Percentiles rank a stretch among this genome's conserved stretches.
Conservation (phyloP, 2,113 vertebrate genomes). For the Heptranchias perlo region DNA sequence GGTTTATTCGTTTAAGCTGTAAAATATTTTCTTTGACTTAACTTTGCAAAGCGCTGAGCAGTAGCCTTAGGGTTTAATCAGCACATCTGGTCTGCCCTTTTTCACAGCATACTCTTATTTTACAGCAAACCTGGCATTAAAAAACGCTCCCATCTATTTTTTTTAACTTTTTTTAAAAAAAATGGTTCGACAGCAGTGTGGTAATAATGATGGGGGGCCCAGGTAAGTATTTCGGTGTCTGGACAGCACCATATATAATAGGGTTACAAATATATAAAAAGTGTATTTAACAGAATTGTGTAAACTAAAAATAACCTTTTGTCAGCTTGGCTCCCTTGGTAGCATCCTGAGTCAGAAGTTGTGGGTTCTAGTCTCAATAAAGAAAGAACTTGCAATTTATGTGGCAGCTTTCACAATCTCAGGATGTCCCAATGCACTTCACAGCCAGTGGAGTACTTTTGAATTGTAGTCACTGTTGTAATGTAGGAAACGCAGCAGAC, state of each 20-base stretch:
- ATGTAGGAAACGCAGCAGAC: too few relatives aligned
- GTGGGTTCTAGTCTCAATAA: too few relatives aligned
- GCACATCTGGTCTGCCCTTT: not conserved
- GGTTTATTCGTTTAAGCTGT: not conserved
- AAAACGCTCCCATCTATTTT: not conserved
- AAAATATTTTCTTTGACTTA: not conserved
- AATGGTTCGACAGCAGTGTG: not conserved
- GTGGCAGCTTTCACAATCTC: too few relatives aligned
- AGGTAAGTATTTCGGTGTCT: not conserved
- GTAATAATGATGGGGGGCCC: not conserved
- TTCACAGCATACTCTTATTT: not conserved
- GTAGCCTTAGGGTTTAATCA: not conserved
- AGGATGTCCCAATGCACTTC: too few relatives aligned
- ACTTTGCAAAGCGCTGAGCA: not conserved
- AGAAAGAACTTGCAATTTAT: too few relatives aligned
- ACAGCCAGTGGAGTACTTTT: too few relatives aligned
- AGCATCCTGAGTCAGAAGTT: too few relatives aligned
- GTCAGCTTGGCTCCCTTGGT: too few relatives aligned
- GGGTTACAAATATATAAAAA: not conserved
- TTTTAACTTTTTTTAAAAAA: not conserved
- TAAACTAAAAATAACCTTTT: too few relatives aligned
- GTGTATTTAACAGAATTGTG: too few relatives aligned
- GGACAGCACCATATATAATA: not conserved
- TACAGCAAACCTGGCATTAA: not conserved
- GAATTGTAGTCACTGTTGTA: too few relatives aligned